Base-by-base conservation (phyloP, 1,140 invertebrate genomes). In the Pseudobourletiella spinata region DNA sequence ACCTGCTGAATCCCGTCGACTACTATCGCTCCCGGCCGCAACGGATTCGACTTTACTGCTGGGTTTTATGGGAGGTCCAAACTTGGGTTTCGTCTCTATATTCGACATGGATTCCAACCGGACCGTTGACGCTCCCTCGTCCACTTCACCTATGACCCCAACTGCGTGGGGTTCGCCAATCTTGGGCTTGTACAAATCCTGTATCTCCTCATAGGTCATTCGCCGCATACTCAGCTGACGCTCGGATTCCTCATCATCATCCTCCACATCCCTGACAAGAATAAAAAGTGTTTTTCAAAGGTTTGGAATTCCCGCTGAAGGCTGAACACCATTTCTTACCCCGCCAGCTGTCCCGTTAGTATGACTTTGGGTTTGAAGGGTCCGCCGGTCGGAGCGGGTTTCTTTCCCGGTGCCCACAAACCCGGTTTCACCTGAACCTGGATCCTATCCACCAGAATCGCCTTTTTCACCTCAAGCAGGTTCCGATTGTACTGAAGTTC, bases 391-490 rank as follows among this genome's bases (percentile, higher is more conserved):
- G 57, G 57, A 8, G 43, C 43, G n/a, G 44, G 42, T 50, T 59
- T 59, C 24, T 32, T 46, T 16, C 44, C 44, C 4, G 57, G 44
- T 18, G 8, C 14, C 57, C 57, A 46, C 16, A 18, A 50, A 11
- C 28, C 44, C 43, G 30, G 43, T 32, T 59, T 66, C 11, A 43
- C 35, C 11, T 59, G 59, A 0, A 62, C 6, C 24, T 11, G 51
- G 26, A 2, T 2, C 25, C 30, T 57, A 30, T 66, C 64, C 18
- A 66, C 32, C 26, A 63, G 42, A 8, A 63, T 57, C 15, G 42
- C 8, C 22, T 63, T 63, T 3, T 55, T 57, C 3, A 66, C 35
- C 50, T 63, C 60, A 4, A 63, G 50, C 28, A 63, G 52, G 32
- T 24, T 39, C 16, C 32, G 63, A 16, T 55, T 32, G 20, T 54